These are phyloP conservation scores for Drosophila histrio DNA, from an alignment of 2,888 invertebrate genomes.

Conservation along the genomic window DNA sequence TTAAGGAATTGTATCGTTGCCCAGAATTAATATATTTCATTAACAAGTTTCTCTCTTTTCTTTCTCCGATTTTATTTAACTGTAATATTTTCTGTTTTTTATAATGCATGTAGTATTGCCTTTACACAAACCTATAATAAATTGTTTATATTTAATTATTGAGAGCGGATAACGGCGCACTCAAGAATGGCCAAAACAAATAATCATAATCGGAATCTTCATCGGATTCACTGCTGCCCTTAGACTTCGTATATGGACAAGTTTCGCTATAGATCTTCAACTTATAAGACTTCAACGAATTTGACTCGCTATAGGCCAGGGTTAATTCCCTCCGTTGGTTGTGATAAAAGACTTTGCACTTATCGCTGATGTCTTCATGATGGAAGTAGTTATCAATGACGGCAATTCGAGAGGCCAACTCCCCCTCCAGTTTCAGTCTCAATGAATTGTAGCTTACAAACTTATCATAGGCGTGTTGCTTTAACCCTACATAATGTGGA, in stretches of 20 bases:
- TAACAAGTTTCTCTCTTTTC: too few species aligned
- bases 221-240: not conserved
- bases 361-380: not conserved
- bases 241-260: not conserved
- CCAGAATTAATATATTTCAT: too few species aligned
- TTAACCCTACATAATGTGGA: not conserved
- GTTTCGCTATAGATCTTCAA: not conserved
- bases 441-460: conserved; percentile 22
- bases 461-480: not conserved
- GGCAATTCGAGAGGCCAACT: conserved; percentile 11
- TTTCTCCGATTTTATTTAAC: too few species aligned
- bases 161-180: too few species aligned
- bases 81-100: too few species aligned
- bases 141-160: too few species aligned
- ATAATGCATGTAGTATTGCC: too few species aligned
- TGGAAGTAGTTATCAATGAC: conserved; percentile 17
- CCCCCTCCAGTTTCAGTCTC: conserved; percentile 28
- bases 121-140: too few species aligned
- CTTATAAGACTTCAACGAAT: conserved; percentile 4
- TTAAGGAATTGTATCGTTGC: too few species aligned
- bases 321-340: conserved; percentile 8
- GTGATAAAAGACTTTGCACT: conserved; percentile 17
- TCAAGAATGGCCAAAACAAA: not conserved
- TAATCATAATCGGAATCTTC: not conserved
- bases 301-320: not conserved